Evolutionary conservation across 1,140 invertebrate genomes (phyloP), one percentile per base, ranked within the genome.

Genomic region (Popillia japonica): DNA sequence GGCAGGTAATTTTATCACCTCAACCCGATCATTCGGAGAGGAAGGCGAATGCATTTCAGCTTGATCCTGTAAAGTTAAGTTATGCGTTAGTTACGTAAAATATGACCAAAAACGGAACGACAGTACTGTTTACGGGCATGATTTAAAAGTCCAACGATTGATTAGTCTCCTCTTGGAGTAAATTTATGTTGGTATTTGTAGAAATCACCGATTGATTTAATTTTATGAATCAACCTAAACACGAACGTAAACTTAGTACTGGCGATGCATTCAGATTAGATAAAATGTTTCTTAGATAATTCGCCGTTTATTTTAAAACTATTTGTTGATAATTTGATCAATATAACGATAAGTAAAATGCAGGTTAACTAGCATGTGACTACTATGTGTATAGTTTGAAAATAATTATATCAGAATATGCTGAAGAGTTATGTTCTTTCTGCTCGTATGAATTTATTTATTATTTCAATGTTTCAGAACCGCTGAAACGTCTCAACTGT

Each of bases 1-100:
- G 6, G 91, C 90, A 11, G 93, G 93, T 82, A 94, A 84, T 84
- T 94, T 93, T 80, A 95, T 94, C 77, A 94, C 92, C 84, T 95
- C 94, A 27, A 94, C 93, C 9, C 90, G 90, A 90, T 91, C 93
- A 79, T 84, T 85, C 10, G 81, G 77, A 0, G 85, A 80, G 61
- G 80, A 80, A 42, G 81, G 79, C 48, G 83, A 79, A 41, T 48
- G 22, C 75, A 76, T 76, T 34, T 76, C 75, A 74, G 72, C 9
- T 48, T 76, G 75, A 44, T 76, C 75, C 75, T 76, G 72, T 11
- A 41, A 41, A 74, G 0, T 41, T 34, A 41, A 41, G 22, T 7
- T 11, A 68, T 34, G 20, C 61, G 22, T 68, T 27, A 68, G 20
- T 23, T 34, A n/a, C 22, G 61, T 34, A 34, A 23, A 27, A 27